Evolutionary conservation across 2,888 invertebrate species (phyloP).

Genomic region (Congeria kusceri): DNA sequence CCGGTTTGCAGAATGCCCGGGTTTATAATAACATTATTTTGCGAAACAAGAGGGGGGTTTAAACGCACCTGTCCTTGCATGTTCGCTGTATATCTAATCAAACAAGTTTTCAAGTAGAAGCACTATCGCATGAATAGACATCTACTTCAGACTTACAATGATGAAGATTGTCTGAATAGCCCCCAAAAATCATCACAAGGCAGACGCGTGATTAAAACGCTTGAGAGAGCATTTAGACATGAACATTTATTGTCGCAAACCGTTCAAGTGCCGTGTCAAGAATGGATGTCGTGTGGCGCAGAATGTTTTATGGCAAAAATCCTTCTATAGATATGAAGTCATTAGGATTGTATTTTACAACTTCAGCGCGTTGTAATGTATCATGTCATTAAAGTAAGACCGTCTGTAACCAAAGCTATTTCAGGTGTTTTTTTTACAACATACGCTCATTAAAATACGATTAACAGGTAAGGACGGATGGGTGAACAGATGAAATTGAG

Average conservation of each 20-base stretch:
- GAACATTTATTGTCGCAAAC: background rate
- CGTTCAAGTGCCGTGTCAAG: background rate
- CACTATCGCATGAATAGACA: background rate
- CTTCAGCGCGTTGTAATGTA: too few species aligned
- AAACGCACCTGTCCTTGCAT: background rate
- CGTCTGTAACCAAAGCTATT: too few species aligned
- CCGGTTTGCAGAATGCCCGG: too few species aligned
- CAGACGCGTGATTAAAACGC: background rate
- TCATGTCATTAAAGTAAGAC: too few species aligned
- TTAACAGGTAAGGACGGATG: too few species aligned
- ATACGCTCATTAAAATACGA: too few species aligned
- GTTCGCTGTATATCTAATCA: background rate
- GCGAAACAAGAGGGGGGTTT: background rate
- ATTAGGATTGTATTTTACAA: too few species aligned
- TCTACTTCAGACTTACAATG: background rate
- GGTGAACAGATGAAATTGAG: too few species aligned
- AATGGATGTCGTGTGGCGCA: constrained; percentile 4
- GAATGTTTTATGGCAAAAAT: background rate
- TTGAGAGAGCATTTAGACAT: background rate
- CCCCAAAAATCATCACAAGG: background rate
- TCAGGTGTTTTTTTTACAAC: too few species aligned
- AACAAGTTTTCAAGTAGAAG: background rate
- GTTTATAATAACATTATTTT: too few species aligned
- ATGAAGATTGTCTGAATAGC: background rate
- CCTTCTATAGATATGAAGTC: too few species aligned